Conservation (phyloP, 2,113 vertebrate species). For the Planiliza haematocheilus region DNA sequence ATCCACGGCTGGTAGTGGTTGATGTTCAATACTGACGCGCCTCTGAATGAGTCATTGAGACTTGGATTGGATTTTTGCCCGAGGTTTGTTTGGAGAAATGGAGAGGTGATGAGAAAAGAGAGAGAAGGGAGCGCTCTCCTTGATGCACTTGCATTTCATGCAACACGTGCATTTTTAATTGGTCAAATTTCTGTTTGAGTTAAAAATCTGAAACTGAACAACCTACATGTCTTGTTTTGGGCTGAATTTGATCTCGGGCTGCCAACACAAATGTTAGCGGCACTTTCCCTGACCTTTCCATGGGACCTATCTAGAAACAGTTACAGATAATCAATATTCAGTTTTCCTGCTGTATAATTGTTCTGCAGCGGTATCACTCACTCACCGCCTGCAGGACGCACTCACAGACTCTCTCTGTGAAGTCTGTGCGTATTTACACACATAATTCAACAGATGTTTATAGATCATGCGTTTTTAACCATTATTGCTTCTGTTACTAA, state of each 20-base stretch:
- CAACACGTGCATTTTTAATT: background rate
- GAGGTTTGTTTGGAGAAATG: background rate
- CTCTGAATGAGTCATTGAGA: background rate
- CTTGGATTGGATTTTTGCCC: background rate
- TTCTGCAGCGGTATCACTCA: background rate
- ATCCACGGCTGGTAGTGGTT: background rate
- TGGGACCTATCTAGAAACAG: background rate
- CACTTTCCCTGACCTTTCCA: slow-evolving; percentile 2
- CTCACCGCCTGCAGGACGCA: background rate
- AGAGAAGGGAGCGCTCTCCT: background rate
- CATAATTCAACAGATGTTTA: background rate
- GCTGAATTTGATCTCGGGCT: too few species aligned
- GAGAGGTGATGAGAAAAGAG: slow-evolving; percentile 7
- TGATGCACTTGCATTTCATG: background rate
- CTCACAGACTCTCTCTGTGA: background rate
- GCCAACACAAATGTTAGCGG: too few species aligned
- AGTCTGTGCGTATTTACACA: background rate
- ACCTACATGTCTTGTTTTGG: background rate
- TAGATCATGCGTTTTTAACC: background rate
- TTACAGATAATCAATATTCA: slow-evolving; percentile 13
- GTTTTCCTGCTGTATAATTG: background rate
- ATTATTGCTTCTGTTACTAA: background rate
- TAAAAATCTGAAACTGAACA: background rate
- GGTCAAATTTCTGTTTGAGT: too few species aligned
- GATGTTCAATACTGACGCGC: background rate